Percentiles rank a stretch among this genome's conserved stretches.
phyloP scores from a whole-genome alignment of 1,140 invertebrate genomes.

The Drosophila asahinai region DNA sequence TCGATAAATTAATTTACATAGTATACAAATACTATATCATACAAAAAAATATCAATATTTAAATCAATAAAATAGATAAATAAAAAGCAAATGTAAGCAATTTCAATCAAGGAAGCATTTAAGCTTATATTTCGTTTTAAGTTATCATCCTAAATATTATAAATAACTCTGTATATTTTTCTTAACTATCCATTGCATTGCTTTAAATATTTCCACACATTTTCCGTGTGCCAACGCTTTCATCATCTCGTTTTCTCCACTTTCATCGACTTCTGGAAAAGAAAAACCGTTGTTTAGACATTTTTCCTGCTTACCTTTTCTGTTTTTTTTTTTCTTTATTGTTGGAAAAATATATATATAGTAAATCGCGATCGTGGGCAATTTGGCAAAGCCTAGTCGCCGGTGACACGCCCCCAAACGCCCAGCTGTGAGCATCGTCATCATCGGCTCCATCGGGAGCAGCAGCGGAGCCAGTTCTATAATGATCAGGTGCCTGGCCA shows the following conservation, averaged over 20 bases:
- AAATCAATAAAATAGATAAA: no score
- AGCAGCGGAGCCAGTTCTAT: slow-evolving; percentile 16
- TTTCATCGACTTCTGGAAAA: neutral
- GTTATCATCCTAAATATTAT: neutral
- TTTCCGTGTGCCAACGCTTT: neutral
- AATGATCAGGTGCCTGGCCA: slow-evolving; percentile 40
- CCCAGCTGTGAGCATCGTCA: slow-evolving; percentile 7
- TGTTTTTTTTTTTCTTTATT: neutral
- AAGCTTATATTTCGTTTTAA: neutral
- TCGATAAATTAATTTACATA: no score
- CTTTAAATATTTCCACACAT: no score
- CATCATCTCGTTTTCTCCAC: neutral
- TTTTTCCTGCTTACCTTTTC: neutral
- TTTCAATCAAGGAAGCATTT: neutral
- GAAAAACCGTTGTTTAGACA: neutral
- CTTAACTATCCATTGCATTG: no score
- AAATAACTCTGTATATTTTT: neutral
- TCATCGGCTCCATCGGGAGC: slow-evolving; percentile 11
- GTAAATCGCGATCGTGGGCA: slow-evolving; percentile 29
- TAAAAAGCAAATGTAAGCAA: no score
- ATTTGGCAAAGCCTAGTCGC: slow-evolving; percentile 6
- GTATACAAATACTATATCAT: no score
- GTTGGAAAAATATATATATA: slow-evolving; percentile 4
- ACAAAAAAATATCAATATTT: no score
- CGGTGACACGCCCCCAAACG: slow-evolving; percentile 17